Evolutionary conservation across 2,797 vertebrate species (phyloP).

Genomic region (Gallinago stenura): DNA sequence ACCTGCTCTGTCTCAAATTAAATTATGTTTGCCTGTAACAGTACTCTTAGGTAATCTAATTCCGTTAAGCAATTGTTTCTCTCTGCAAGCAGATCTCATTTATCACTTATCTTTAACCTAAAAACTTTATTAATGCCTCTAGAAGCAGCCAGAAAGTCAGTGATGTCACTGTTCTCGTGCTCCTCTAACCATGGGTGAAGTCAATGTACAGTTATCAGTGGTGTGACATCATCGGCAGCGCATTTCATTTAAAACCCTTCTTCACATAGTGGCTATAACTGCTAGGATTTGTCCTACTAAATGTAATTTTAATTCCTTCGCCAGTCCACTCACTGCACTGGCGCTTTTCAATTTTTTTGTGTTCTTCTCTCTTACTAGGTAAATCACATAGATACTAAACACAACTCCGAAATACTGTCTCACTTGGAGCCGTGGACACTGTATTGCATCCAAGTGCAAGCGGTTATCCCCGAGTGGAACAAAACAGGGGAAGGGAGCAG

Average conservation of each 20-base stretch:
- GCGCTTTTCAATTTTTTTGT: background rate
- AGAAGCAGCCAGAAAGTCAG: background rate
- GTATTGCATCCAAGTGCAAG: constrained; percentile 80
- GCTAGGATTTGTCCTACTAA: background rate
- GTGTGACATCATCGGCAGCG: background rate
- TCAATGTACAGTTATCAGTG: background rate
- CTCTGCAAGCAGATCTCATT: background rate
- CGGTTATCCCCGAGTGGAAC: constrained; percentile 43
- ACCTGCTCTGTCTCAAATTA: background rate
- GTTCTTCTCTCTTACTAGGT: constrained; percentile 34
- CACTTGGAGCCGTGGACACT: constrained; percentile 73
- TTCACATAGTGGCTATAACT: background rate
- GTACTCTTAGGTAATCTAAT: background rate
- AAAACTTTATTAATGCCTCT: background rate
- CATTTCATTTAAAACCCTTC: background rate
- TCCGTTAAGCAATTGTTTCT: background rate
- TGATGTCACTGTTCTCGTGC: background rate
- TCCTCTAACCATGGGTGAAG: background rate
- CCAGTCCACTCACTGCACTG: background rate
- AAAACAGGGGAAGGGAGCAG: constrained; percentile 73
- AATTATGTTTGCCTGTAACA: background rate
- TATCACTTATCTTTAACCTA: background rate
- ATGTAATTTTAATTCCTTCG: background rate
- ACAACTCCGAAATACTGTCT: constrained; percentile 55
- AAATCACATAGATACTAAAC: background rate